phyloP scores from a whole-genome alignment of 2,797 vertebrate genomes.

The Mionectes olivaceus region DNA sequence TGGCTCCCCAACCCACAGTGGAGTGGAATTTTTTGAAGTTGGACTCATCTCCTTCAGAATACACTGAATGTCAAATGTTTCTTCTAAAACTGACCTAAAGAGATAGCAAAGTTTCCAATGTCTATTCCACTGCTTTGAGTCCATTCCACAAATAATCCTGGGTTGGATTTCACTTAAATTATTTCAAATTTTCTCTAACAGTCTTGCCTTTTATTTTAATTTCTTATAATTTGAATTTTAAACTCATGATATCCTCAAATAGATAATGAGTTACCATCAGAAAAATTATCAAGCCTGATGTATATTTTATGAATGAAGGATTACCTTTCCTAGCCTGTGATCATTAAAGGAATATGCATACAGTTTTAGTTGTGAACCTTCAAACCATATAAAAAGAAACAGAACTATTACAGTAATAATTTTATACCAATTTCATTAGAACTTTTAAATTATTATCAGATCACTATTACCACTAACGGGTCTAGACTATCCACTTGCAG shows the following conservation, averaged over 20 bases:
- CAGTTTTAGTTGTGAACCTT: background rate
- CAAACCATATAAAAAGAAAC: background rate
- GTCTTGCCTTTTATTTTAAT: background rate
- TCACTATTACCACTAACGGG: background rate
- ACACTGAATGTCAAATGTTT: background rate
- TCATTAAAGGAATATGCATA: background rate
- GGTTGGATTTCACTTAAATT: background rate
- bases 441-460: background rate
- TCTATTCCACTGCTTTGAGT: background rate
- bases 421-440: background rate
- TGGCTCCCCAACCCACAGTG: accelerated
- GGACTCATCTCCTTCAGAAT: background rate
- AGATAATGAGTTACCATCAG: background rate
- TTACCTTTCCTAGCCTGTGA: background rate
- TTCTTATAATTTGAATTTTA: conserved; percentile 2
- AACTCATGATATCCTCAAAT: background rate
- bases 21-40: background rate
- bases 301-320: conserved; percentile 34
- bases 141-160: background rate
- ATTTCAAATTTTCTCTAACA: background rate
- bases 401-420: background rate
- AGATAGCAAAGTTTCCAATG: background rate
- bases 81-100: background rate
- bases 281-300: background rate
- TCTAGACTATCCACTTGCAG: background rate